Percentiles rank a stretch among this genome's conserved stretches.
These are phyloP conservation scores for Notolabrus celidotus DNA, from an alignment of 2,797 vertebrate species.

Conservation along the genomic window DNA sequence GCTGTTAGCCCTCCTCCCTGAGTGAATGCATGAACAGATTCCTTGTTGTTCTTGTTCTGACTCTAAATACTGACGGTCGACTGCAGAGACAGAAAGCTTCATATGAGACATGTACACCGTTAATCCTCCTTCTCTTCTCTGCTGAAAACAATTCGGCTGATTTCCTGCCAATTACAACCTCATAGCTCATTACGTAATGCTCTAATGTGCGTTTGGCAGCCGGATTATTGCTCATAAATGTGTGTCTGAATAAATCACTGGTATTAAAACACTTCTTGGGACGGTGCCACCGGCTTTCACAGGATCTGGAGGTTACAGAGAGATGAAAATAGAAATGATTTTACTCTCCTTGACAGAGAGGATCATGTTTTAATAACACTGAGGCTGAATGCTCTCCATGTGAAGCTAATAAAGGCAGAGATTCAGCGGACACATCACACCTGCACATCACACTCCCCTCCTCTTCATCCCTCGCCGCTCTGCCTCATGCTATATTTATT, in stretches of 20 bases:
- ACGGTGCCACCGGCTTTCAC: constrained; percentile 9
- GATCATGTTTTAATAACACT: constrained; percentile 38
- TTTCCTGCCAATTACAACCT: background rate
- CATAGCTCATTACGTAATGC: constrained; percentile 7
- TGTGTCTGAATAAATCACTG: background rate
- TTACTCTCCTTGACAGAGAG: constrained; percentile 4
- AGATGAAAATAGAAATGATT: constrained; percentile 29
- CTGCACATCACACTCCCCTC: constrained; percentile 61
- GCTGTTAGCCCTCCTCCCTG: too few species aligned
- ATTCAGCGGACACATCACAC: constrained; percentile 44
- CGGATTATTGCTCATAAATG: background rate
- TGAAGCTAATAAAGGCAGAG: constrained; percentile 26
- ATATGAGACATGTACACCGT: background rate
- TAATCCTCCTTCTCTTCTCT: background rate
- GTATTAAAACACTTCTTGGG: constrained; percentile 3
- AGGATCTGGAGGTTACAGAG: constrained; percentile 1
- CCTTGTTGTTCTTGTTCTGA: background rate
- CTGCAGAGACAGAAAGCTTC: background rate
- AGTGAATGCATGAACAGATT: background rate
- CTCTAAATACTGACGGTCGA: background rate
- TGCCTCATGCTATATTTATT: constrained; percentile 59
- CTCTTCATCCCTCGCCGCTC: constrained; percentile 37
- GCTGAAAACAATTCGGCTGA: background rate
- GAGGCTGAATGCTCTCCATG: constrained; percentile 21
- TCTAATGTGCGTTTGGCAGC: constrained; percentile 1